Evolutionary conservation across 2,113 vertebrate genomes (phyloP).

Genomic region (Eptesicus fuscus): DNA sequence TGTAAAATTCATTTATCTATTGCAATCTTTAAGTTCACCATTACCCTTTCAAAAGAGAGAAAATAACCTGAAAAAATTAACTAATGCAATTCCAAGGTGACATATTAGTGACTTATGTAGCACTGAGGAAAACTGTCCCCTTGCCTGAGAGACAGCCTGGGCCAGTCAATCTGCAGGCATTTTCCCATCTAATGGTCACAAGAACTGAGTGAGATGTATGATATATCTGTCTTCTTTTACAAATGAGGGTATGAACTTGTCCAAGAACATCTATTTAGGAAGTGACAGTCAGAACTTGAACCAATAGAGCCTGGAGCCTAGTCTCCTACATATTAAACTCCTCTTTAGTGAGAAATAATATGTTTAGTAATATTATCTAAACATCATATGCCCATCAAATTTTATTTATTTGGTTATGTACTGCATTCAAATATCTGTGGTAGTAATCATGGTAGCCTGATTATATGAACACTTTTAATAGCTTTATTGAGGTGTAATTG

Average conservation of each 20-base stretch:
- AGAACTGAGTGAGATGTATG: background rate
- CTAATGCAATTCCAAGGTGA: background rate
- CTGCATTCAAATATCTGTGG: background rate
- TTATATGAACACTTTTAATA: background rate
- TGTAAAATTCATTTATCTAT: background rate
- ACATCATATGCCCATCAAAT: background rate
- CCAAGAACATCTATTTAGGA: background rate
- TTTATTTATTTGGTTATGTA: background rate
- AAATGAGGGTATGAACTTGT: background rate
- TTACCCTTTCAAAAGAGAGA: background rate
- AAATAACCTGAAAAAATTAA: background rate
- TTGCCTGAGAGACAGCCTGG: background rate
- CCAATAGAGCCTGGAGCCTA: background rate
- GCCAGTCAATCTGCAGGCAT: background rate
- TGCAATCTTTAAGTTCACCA: background rate
- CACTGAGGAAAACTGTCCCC: background rate
- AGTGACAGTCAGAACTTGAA: background rate
- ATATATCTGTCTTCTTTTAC: background rate
- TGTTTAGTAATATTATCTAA: background rate
- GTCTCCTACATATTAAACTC: background rate
- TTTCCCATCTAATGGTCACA: background rate
- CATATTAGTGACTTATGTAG: background rate
- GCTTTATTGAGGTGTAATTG: background rate
- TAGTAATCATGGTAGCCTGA: background rate
- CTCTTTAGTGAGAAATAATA: background rate